Evolutionary conservation across 2,113 vertebrate species (phyloP).

Genomic region (Ancistrus triradiatus): DNA sequence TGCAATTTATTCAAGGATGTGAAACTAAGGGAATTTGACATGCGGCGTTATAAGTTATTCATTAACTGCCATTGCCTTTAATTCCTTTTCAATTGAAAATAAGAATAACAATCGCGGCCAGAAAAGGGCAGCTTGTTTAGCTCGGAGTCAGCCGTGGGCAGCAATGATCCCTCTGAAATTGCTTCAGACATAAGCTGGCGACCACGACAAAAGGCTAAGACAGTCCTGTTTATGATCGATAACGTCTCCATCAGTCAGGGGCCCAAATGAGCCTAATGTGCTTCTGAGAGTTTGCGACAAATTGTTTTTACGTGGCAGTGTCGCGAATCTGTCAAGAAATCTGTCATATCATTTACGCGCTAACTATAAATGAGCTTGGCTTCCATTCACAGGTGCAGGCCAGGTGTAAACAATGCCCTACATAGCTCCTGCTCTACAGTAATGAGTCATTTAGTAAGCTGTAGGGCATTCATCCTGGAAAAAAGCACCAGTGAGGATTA

Average conservation of each 20-base stretch:
- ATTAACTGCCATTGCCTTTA: constrained; percentile 73
- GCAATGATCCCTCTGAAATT: constrained; percentile 70
- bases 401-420: background rate
- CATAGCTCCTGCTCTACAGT: background rate
- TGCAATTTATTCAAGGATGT: constrained; percentile 72
- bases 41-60: constrained; percentile 70
- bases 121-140: constrained; percentile 60
- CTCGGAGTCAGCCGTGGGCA: constrained; percentile 56
- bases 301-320: constrained; percentile 26
- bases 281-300: background rate
- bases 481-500: background rate
- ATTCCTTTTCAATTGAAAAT: constrained; percentile 73
- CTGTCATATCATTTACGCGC: constrained; percentile 1
- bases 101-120: constrained; percentile 54
- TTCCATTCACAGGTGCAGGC: background rate
- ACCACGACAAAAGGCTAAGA: constrained; percentile 62
- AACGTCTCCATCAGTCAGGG: constrained; percentile 60
- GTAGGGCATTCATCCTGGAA: background rate
- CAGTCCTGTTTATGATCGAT: constrained; percentile 64
- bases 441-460: background rate
- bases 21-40: constrained; percentile 69
- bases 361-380: background rate
- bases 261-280: constrained; percentile 1
- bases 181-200: constrained; percentile 66
- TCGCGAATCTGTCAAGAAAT: constrained; percentile 26